A percentile compares a stretch with the other conserved stretches of the same genome.
These are phyloP conservation scores for Paedocypris sp. DNA, from an alignment of 2,113 vertebrate species.

Conservation along the genomic window DNA sequence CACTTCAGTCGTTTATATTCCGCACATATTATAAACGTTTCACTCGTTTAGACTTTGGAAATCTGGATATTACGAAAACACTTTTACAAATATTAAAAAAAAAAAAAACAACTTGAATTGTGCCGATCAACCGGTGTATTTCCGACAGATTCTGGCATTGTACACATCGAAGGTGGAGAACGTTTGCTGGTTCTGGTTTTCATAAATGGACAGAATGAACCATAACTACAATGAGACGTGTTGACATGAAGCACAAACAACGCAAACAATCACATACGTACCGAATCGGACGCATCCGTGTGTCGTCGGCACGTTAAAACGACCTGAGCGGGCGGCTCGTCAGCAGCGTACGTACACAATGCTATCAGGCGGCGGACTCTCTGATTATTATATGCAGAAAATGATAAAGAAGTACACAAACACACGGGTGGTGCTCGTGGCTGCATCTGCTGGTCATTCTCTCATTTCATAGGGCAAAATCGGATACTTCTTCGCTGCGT, in stretches of 20 bases:
- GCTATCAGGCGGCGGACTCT: background rate
- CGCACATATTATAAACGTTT: too few relatives aligned
- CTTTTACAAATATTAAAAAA: too few relatives aligned
- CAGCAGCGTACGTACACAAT: background rate
- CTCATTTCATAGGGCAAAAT: slow-evolving; percentile 21
- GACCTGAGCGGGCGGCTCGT: background rate
- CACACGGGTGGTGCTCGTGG: background rate
- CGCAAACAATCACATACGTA: background rate
- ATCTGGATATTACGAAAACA: too few relatives aligned
- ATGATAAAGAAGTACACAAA: slow-evolving; percentile 3
- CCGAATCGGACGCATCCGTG: slow-evolving; percentile 4
- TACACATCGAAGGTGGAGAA: too few relatives aligned
- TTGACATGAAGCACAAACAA: background rate
- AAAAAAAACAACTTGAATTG: too few relatives aligned
- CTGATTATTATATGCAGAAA: background rate
- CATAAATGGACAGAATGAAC: too few relatives aligned
- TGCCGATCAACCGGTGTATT: too few relatives aligned
- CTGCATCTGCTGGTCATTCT: slow-evolving; percentile 11
- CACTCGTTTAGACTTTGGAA: too few relatives aligned
- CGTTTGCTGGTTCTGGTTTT: too few relatives aligned
- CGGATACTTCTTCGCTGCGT: background rate
- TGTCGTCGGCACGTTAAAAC: background rate
- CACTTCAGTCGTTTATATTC: too few relatives aligned
- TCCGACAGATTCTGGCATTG: too few relatives aligned
- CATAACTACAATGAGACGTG: background rate